Evolutionary conservation across 2,797 vertebrate species (phyloP).

Genomic region (Onychomys arenicola): DNA sequence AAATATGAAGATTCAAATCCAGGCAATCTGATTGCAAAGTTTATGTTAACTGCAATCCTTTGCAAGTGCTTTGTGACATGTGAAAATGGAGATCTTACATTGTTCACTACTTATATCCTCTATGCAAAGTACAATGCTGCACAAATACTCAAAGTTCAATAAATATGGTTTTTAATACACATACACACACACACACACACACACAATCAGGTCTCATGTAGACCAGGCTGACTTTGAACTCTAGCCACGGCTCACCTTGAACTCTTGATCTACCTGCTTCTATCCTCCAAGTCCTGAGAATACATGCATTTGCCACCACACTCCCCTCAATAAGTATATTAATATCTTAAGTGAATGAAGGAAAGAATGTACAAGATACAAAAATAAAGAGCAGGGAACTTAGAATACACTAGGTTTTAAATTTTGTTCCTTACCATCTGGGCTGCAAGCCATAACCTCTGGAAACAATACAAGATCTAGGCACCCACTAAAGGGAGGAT

Average conservation of each 20-base stretch:
- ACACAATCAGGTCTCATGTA: not conserved
- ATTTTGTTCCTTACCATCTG: not conserved
- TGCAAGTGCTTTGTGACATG: not conserved
- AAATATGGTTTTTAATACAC: not conserved
- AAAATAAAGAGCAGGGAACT: not conserved
- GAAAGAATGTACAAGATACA: not conserved
- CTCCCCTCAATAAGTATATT: not conserved
- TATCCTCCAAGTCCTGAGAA: not conserved
- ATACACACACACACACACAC: too few species aligned
- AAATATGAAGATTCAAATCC: not conserved
- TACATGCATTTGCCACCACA: not conserved
- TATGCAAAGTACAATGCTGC: not conserved
- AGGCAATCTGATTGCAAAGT: constrained; percentile 12
- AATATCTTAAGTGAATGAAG: constrained; percentile 7
- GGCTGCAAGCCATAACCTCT: not conserved
- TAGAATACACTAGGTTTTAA: constrained; percentile 9
- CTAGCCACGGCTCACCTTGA: not conserved
- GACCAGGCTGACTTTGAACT: not conserved
- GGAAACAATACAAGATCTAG: not conserved
- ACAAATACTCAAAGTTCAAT: constrained; percentile 3
- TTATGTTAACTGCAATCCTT: not conserved
- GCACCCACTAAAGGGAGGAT: not conserved
- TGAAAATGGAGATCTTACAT: not conserved
- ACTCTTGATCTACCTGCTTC: not conserved
- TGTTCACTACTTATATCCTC: not conserved